These are phyloP conservation scores for Calidris pygmaea DNA, from an alignment of 2,113 vertebrate species.

Conservation along the genomic window DNA sequence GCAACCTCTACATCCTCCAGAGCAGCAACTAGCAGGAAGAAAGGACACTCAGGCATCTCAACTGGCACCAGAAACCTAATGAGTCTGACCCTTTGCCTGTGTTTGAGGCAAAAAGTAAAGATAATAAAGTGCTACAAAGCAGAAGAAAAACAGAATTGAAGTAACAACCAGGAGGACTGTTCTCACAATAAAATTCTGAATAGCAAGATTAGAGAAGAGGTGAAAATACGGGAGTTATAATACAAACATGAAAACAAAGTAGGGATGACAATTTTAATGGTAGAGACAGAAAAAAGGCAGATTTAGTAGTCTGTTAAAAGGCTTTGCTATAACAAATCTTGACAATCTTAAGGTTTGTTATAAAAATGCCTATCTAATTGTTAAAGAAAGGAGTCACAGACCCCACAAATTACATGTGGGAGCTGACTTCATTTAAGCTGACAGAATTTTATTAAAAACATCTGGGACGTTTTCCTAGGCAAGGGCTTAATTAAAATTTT, in stretches of 20 bases:
- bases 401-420: neutral
- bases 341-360: neutral
- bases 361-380: neutral
- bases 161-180: neutral
- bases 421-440: slow-evolving; percentile 9
- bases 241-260: neutral
- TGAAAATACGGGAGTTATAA: neutral
- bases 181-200: neutral
- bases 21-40: neutral
- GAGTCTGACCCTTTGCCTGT: neutral
- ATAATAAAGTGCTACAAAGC: neutral
- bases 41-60: neutral
- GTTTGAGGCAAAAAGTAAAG: neutral
- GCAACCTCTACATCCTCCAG: neutral
- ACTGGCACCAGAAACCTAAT: neutral
- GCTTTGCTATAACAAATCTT: neutral
- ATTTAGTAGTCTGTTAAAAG: neutral
- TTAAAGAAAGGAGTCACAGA: neutral
- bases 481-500: neutral
- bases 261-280: neutral
- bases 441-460: slow-evolving; percentile 9
- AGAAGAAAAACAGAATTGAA: neutral
- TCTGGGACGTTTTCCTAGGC: neutral
- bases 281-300: neutral
- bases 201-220: neutral